phyloP scores from a whole-genome alignment of 2,113 vertebrate species.

The Pongo pygmaeus region DNA sequence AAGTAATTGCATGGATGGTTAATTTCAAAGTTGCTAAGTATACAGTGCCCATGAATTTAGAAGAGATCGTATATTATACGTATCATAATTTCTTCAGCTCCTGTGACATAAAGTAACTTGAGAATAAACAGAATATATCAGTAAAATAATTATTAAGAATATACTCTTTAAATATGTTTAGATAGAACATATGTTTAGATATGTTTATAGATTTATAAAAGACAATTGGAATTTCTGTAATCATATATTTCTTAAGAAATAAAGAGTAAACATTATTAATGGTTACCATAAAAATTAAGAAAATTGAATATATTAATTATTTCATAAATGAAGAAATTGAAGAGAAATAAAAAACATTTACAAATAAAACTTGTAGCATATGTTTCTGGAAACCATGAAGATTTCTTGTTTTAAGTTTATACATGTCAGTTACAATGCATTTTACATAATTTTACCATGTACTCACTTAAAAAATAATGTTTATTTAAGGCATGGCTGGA shows the following conservation, averaged over 20 bases:
- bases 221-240: neutral
- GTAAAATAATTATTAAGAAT: neutral
- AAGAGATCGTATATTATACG: neutral
- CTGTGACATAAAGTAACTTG: neutral
- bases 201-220: neutral
- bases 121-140: neutral
- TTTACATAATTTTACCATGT: neutral
- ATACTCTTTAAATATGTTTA: no score
- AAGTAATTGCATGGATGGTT: neutral
- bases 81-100: neutral
- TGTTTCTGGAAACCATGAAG: neutral
- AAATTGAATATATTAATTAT: neutral
- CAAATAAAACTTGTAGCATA: neutral
- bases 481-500: slow-evolving; percentile 94
- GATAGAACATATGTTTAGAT: neutral
- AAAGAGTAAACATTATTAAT: neutral
- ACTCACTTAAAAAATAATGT: neutral
- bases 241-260: neutral
- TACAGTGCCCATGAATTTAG: neutral
- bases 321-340: slow-evolving; percentile 33
- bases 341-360: neutral
- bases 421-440: neutral
- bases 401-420: neutral
- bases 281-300: neutral
- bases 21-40: neutral